Percentiles rank a stretch among this genome's conserved stretches.
Conservation (phyloP, 2,797 vertebrate genomes). For the Yasuhikotakia modesta region DNA sequence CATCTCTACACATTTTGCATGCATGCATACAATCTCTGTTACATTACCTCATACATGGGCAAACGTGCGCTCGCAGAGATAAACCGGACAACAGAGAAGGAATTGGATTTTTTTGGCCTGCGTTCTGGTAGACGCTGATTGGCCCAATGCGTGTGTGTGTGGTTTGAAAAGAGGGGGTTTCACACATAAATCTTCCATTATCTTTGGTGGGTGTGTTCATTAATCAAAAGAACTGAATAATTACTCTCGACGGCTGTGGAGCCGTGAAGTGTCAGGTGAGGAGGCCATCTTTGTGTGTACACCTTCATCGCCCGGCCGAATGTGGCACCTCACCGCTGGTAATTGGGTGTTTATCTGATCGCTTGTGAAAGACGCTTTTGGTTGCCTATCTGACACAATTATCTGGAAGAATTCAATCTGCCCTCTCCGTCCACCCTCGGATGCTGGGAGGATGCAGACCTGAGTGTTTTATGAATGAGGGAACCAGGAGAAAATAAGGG, state of each 20-base stretch:
- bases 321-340: slow-evolving; percentile 81
- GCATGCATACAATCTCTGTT: background rate
- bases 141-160: slow-evolving; percentile 59
- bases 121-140: slow-evolving; percentile 30
- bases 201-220: slow-evolving; percentile 72
- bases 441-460: slow-evolving; percentile 66
- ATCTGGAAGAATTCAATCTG: slow-evolving; percentile 85
- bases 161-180: slow-evolving; percentile 50
- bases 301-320: slow-evolving; percentile 60
- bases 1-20: background rate
- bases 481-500: slow-evolving; percentile 52
- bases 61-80: slow-evolving; percentile 9
- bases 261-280: slow-evolving; percentile 60
- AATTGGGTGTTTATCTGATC: slow-evolving; percentile 98
- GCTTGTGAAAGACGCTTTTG: slow-evolving; percentile 79
- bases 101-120: background rate
- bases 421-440: slow-evolving; percentile 71
- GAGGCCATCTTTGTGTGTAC: slow-evolving; percentile 54
- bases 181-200: slow-evolving; percentile 71
- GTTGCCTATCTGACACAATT: slow-evolving; percentile 89
- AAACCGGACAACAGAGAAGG: background rate
- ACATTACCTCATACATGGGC: background rate
- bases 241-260: slow-evolving; percentile 70
- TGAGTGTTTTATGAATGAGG: slow-evolving; percentile 68
- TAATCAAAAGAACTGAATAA: slow-evolving; percentile 79